These are phyloP conservation scores for Noctua comes DNA, from an alignment of 2,888 invertebrate genomes.

Conservation along the genomic window DNA sequence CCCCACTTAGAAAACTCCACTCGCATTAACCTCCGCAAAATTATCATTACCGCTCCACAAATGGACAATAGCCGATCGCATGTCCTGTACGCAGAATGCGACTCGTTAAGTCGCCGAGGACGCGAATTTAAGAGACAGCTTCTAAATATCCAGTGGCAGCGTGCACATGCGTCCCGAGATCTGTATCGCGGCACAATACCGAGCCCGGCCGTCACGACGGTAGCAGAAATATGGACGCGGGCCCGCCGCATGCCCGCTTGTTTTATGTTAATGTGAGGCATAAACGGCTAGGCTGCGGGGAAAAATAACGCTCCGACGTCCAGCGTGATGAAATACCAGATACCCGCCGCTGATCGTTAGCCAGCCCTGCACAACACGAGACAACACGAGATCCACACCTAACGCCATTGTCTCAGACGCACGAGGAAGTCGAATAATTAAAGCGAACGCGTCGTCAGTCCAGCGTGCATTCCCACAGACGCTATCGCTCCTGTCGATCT, in stretches of 20 bases:
- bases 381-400: constrained; percentile 73
- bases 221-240: constrained; percentile 88
- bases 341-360: constrained; percentile 74
- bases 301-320: constrained; percentile 81
- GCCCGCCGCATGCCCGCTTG: constrained; percentile 82
- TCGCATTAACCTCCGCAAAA: constrained; percentile 70
- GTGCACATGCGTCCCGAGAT: constrained; percentile 86
- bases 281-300: constrained; percentile 77
- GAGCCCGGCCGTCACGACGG: constrained; percentile 86
- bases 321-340: constrained; percentile 84
- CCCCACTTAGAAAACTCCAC: constrained; percentile 75
- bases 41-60: constrained; percentile 70
- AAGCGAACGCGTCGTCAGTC: constrained; percentile 71
- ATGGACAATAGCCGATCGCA: constrained; percentile 84
- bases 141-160: constrained; percentile 88
- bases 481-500: constrained; percentile 87
- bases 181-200: constrained; percentile 89
- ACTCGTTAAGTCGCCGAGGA: constrained; percentile 85
- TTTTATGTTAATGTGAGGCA: constrained; percentile 89
- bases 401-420: constrained; percentile 80
- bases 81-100: constrained; percentile 85
- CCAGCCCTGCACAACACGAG: constrained; percentile 67
- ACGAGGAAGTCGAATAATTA: constrained; percentile 85
- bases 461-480: constrained; percentile 71
- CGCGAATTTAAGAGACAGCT: constrained; percentile 88